A percentile compares a stretch with the other conserved stretches of the same genome.
Conservation (phyloP, 2,888 invertebrate genomes). For the Octonoba sinensis region DNA sequence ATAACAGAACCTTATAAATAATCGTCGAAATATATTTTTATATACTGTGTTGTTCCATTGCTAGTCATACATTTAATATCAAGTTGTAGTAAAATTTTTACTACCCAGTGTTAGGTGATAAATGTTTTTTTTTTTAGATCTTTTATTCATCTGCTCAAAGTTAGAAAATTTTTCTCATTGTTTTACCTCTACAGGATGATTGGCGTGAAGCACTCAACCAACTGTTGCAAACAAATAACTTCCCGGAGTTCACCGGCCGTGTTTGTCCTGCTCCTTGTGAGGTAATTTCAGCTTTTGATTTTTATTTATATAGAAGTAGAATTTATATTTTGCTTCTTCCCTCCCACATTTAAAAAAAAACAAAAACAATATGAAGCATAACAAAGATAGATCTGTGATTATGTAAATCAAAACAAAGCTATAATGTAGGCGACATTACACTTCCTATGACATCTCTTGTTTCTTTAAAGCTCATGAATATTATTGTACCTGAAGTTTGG, state of each 20-base stretch:
- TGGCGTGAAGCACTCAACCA: constrained; percentile 95
- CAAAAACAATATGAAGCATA: no score
- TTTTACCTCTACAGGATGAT: constrained; percentile 76
- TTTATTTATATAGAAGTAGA: not conserved
- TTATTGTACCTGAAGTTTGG: no score
- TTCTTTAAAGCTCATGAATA: no score
- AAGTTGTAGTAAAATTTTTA: no score
- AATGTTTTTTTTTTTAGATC: no score
- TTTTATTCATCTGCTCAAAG: not conserved
- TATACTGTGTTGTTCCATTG: no score
- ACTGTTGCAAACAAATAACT: constrained; percentile 97
- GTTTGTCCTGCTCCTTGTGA: constrained; percentile 93
- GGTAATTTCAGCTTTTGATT: constrained; percentile 68
- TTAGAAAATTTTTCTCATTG: not conserved
- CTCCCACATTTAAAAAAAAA: not conserved
- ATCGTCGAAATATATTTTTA: no score
- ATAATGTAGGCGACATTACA: no score
- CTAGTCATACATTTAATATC: no score
- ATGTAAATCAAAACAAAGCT: not conserved
- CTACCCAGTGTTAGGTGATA: no score
- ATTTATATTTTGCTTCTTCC: not conserved
- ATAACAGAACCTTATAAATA: no score
- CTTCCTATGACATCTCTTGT: no score
- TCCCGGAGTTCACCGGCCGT: constrained; percentile 96
- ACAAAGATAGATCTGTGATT: not conserved